Conservation (phyloP, 2,888 invertebrate genomes). For the Latheticus oryzae region DNA sequence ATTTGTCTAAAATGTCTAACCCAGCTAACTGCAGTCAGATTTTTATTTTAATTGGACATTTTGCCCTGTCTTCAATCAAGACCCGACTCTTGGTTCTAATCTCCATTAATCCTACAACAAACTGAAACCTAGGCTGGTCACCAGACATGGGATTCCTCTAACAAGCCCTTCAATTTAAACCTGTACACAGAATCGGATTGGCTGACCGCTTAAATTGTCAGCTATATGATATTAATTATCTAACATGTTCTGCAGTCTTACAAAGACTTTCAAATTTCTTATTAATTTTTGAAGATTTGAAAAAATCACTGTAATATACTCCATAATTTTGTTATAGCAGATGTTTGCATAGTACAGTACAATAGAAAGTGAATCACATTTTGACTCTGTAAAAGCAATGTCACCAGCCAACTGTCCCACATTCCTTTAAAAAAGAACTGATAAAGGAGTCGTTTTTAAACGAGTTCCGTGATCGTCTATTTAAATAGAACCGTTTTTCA, state of each 20-base stretch:
- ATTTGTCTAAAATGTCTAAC: constrained; percentile 16
- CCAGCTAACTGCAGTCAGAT: constrained; percentile 19
- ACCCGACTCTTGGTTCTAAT: constrained; percentile 34
- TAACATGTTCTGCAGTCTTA: too few species aligned
- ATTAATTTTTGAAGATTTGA: too few species aligned
- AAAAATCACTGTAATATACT: too few species aligned
- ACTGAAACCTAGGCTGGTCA: constrained; percentile 28
- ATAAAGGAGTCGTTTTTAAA: constrained; percentile 37
- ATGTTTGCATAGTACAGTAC: too few species aligned
- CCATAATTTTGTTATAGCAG: too few species aligned
- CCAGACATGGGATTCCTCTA: constrained; percentile 12
- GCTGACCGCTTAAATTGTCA: too few species aligned
- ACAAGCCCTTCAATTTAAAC: constrained; percentile 17
- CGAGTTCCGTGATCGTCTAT: constrained; percentile 38
- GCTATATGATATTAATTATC: too few species aligned
- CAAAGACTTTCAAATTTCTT: too few species aligned
- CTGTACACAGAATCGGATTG: too few species aligned
- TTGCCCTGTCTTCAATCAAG: constrained; percentile 33
- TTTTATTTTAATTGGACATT: constrained; percentile 31
- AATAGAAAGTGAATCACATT: too few species aligned
- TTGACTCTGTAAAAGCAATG: constrained; percentile 26
- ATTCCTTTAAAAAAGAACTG: constrained; percentile 30
- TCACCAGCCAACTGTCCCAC: constrained; percentile 26
- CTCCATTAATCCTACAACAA: constrained; percentile 31
- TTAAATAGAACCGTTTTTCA: constrained; percentile 37